Evolutionary conservation across 64 coral and sea anemone genomes (phyloP).

Genomic region (Cladopsammia gracilis): DNA sequence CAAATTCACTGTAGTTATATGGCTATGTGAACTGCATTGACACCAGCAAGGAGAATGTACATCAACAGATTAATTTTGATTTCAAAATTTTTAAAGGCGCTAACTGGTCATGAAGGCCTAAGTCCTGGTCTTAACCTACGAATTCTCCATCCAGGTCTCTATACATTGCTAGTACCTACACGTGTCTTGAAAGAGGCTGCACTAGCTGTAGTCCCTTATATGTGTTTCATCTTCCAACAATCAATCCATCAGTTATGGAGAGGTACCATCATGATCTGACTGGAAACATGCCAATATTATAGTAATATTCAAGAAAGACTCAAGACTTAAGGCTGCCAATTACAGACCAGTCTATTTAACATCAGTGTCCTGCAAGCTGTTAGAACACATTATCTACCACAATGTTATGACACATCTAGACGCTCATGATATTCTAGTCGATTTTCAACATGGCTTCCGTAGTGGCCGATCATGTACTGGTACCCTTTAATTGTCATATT

Average conservation of each 20-base stretch:
- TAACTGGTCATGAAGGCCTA: too few species aligned
- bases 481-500: too few species aligned
- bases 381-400: conserved; percentile 12
- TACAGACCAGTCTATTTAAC: conserved; percentile 4
- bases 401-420: background rate
- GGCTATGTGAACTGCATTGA: too few species aligned
- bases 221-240: background rate
- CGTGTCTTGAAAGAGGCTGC: background rate
- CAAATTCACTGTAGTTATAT: too few species aligned
- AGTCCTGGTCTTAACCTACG: too few species aligned
- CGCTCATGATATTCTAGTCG: background rate
- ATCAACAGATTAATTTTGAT: too few species aligned
- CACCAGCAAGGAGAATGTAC: too few species aligned
- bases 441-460: conserved; percentile 19
- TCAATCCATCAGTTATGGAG: background rate
- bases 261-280: background rate
- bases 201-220: background rate
- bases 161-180: too few species aligned
- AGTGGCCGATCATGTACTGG: background rate
- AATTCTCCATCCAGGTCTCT: too few species aligned
- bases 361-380: background rate
- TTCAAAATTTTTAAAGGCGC: too few species aligned
- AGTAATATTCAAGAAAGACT: conserved; percentile 11
- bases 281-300: background rate
- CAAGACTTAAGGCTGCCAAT: background rate